Conservation (phyloP, 2,113 vertebrate species). For the Mesembrinibis cayennensis region DNA sequence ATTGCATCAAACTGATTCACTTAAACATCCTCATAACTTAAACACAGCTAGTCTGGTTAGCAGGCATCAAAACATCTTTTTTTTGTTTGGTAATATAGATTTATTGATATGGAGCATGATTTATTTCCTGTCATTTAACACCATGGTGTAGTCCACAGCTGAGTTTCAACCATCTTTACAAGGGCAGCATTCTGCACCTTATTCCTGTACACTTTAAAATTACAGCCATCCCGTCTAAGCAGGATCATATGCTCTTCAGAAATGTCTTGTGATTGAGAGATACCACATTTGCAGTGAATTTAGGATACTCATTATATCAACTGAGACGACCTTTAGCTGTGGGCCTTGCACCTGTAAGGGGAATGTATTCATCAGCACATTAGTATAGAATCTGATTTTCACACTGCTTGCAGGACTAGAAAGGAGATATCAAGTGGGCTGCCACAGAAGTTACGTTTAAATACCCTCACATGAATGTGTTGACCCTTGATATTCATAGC, state of each 20-base stretch:
- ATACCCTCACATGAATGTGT: background rate
- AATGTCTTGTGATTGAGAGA: constrained; percentile 44
- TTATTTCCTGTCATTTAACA: constrained; percentile 13
- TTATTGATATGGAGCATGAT: background rate
- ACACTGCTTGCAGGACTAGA: background rate
- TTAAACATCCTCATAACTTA: constrained; percentile 54
- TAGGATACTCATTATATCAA: background rate
- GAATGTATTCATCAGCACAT: background rate
- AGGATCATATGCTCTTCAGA: constrained; percentile 16
- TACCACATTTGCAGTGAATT: background rate
- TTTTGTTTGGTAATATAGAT: background rate
- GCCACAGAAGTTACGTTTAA: background rate
- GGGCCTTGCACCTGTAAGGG: background rate
- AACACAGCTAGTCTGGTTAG: no score
- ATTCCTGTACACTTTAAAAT: background rate
- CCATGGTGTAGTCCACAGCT: background rate
- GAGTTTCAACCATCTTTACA: background rate
- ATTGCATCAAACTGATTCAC: constrained; percentile 38
- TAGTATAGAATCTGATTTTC: background rate
- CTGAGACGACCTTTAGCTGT: background rate
- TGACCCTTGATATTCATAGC: background rate
- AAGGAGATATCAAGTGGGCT: background rate
- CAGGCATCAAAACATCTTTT: background rate
- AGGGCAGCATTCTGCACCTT: background rate
- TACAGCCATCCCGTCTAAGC: background rate